A percentile compares a stretch with the other conserved stretches of the same genome.
These are phyloP conservation scores for Thymelicus lineola DNA, from an alignment of 2,888 invertebrate genomes.

Conservation along the genomic window DNA sequence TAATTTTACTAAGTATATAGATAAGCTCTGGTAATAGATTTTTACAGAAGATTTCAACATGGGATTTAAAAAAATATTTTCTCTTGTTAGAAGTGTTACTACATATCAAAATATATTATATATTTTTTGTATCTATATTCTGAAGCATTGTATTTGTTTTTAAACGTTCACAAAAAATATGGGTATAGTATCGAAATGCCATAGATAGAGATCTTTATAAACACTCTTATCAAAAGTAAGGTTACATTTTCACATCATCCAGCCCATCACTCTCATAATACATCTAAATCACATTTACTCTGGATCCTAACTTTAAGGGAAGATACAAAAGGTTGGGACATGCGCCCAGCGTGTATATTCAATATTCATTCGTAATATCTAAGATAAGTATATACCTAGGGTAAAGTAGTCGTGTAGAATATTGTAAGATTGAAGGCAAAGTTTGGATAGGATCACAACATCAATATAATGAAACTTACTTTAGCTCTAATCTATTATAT, in stretches of 20 bases:
- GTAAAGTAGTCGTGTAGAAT: conserved; percentile 37
- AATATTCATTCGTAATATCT: conserved; percentile 16
- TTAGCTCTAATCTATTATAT: conserved; percentile 9
- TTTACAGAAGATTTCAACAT: not conserved
- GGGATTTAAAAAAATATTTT: not conserved
- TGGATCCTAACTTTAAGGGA: conserved; percentile 23
- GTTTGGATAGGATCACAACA: conserved; percentile 61
- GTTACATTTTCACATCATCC: conserved; percentile 6
- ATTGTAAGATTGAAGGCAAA: conserved; percentile 59
- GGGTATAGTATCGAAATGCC: not conserved
- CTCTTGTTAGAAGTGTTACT: not conserved
- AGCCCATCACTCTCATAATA: conserved; percentile 25
- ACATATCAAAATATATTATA: conserved; percentile 1
- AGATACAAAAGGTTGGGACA: conserved; percentile 9
- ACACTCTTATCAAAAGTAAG: conserved; percentile 3
- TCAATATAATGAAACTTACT: conserved; percentile 44
- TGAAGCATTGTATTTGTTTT: not conserved
- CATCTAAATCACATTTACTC: conserved; percentile 31
- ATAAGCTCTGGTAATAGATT: not conserved
- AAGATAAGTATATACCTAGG: conserved; percentile 14
- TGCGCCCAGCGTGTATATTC: conserved; percentile 1
- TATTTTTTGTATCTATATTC: not conserved
- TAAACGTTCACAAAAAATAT: not conserved
- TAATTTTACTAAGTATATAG: not conserved
- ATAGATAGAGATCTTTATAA: conserved; percentile 9